Evolutionary conservation across 2,888 invertebrate species (phyloP), one percentile per base, ranked within the genome.

Genomic region (Acrobeloides nanus): DNA sequence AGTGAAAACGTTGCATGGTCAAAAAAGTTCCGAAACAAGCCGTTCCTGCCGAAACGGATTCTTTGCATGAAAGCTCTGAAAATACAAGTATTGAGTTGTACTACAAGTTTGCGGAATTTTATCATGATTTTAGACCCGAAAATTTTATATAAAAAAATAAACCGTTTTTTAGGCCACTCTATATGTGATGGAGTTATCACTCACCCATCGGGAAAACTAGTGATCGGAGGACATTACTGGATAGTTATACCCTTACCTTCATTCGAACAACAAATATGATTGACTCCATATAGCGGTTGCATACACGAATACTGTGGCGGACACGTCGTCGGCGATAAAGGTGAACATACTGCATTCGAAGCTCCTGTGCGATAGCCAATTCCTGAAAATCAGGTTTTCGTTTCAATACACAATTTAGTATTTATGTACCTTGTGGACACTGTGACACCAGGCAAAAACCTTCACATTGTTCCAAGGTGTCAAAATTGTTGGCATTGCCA

Each of bases 371-470:
- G n/a, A n/a, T n/a, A n/a, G n/a, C n/a, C n/a, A n/a, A n/a, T n/a
- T n/a, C n/a, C n/a, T n/a, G n/a, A n/a, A n/a, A n/a, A n/a, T n/a
- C n/a, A n/a, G n/a, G n/a, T n/a, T n/a, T n/a, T n/a, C n/a, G n/a
- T n/a, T n/a, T n/a, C n/a, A n/a, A n/a, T n/a, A n/a, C n/a, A n/a
- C n/a, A n/a, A n/a, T n/a, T n/a, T n/a, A n/a, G 57, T 23, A 54
- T 27, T 26, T 57, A 55, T 8, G 17, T 33, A 15, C 57, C 56
- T 17, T 43, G 32, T 27, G 62, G 57, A 38, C 70, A 70, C 54
- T 70, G 70, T 25, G 61, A 50, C 39, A 69, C 67, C 41, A 72
- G 57, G 57, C 71, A 71, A 57, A 72, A 71, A 10, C 71, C 71
- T 53, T 71, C 71, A 46, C 71, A 71, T 43, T 72, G 71, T 43